A percentile compares a stretch with the other conserved stretches of the same genome.
phyloP scores from a whole-genome alignment of 1,140 invertebrate genomes.

The Globodera rostochiensis region DNA sequence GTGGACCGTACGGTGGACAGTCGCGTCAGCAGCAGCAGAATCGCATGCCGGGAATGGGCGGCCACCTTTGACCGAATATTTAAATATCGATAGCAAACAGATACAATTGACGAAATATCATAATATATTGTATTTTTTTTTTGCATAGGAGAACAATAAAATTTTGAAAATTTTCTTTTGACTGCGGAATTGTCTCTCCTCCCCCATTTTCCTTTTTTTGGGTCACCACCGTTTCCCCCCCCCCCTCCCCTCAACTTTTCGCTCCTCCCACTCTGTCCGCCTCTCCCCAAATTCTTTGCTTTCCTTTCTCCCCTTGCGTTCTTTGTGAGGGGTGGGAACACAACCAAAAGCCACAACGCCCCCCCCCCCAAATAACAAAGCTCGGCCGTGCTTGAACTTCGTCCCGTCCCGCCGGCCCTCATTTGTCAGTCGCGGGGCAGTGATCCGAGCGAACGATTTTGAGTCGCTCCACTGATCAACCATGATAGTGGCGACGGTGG shows the following conservation, averaged over 20 bases:
- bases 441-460: slow-evolving; percentile 26
- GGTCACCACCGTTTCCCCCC: not conserved
- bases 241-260: not conserved
- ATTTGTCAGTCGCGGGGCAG: slow-evolving; percentile 22
- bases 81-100: not conserved
- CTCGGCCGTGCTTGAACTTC: not conserved
- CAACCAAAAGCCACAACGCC: not conserved
- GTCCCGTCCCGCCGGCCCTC: not conserved
- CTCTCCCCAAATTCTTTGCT: not conserved
- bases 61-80: slow-evolving; percentile 8
- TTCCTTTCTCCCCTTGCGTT: no score
- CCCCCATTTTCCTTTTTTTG: no score
- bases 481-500: slow-evolving; percentile 18
- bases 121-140: not conserved
- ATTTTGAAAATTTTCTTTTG: not conserved
- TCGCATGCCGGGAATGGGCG: slow-evolving; percentile 43
- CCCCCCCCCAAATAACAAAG: not conserved
- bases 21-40: slow-evolving; percentile 37
- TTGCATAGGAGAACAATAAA: not conserved
- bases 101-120: not conserved
- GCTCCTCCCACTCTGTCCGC: not conserved
- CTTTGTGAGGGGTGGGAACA: not conserved
- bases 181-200: no score
- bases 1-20: slow-evolving; percentile 37
- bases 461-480: slow-evolving; percentile 27